A percentile compares a stretch with the other conserved stretches of the same genome.
Evolutionary conservation across 2,113 vertebrate genomes (phyloP).

Genomic region (Rhinopomastus cyanomelas): DNA sequence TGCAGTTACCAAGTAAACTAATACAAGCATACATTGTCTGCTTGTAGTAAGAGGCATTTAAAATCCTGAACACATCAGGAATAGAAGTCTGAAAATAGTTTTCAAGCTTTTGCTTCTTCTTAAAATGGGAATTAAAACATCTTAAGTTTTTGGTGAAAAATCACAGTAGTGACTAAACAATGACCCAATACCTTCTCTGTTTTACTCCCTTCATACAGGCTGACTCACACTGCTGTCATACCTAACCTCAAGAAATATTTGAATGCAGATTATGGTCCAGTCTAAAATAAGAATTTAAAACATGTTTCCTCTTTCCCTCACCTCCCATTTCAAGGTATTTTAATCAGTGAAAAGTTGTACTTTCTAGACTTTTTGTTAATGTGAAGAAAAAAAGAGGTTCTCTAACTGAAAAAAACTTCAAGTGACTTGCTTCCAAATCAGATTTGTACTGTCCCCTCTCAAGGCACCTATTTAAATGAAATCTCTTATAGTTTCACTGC

Average conservation of each 20-base stretch:
- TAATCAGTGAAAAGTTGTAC: conserved; percentile 61
- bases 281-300: background rate
- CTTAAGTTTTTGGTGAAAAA: background rate
- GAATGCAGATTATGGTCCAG: background rate
- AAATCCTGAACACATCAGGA: background rate
- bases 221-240: background rate
- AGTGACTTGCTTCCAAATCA: conserved; percentile 73
- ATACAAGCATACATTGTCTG: background rate
- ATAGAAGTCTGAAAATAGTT: background rate
- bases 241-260: background rate
- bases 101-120: background rate
- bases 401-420: conserved; percentile 63
- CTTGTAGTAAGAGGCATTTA: background rate
- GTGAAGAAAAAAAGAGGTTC: conserved; percentile 54
- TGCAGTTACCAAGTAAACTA: background rate
- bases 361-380: conserved; percentile 53
- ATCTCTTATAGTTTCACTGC: conserved; percentile 80
- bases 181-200: background rate
- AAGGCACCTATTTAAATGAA: conserved; percentile 76
- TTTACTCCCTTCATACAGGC: background rate
- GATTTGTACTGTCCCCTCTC: conserved; percentile 63
- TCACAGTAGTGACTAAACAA: background rate
- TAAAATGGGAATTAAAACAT: background rate
- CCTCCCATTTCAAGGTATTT: conserved; percentile 40
- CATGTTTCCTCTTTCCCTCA: background rate